Conservation (phyloP, 64 coral and sea anemone species). For the Montipora efflorescens region DNA sequence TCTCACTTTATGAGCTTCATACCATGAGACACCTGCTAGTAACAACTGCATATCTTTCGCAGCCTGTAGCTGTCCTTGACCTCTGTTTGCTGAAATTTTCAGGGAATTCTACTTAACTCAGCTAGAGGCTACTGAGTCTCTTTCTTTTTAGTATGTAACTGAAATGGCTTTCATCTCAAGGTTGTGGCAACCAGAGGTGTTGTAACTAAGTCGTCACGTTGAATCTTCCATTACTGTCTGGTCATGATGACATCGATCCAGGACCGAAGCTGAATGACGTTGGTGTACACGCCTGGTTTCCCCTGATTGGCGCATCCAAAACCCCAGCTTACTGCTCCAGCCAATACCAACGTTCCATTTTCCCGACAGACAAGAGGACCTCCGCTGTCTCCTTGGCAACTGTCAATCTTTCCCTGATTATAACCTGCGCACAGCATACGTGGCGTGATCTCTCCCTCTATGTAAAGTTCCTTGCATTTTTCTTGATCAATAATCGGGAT, state of each 20-base stretch:
- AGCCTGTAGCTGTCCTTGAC: too few relatives aligned
- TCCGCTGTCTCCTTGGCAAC: conserved; percentile 67
- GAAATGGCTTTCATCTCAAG: not conserved
- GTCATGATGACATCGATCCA: conserved; percentile 36
- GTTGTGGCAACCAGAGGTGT: not conserved
- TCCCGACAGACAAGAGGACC: conserved; percentile 49
- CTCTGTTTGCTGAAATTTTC: too few relatives aligned
- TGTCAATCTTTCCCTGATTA: conserved; percentile 54
- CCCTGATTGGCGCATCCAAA: conserved; percentile 39
- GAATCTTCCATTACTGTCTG: not conserved
- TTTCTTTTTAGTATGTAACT: not conserved
- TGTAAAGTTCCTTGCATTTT: conserved; percentile 49
- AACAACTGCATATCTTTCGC: too few relatives aligned
- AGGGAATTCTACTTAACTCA: too few relatives aligned
- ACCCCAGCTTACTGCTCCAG: conserved; percentile 61
- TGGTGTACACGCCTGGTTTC: conserved; percentile 40
- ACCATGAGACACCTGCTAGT: too few relatives aligned
- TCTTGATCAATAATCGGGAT: conserved; percentile 51
- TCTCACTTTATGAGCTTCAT: not conserved
- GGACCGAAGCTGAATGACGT: not conserved
- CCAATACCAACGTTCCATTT: conserved; percentile 28
- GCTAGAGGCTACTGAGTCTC: too few relatives aligned
- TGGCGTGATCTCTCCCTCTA: conserved; percentile 17
- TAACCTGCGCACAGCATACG: conserved; percentile 79
- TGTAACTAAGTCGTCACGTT: not conserved